Conservation (phyloP, 2,113 vertebrate species). For the Spilogale gracilis region DNA sequence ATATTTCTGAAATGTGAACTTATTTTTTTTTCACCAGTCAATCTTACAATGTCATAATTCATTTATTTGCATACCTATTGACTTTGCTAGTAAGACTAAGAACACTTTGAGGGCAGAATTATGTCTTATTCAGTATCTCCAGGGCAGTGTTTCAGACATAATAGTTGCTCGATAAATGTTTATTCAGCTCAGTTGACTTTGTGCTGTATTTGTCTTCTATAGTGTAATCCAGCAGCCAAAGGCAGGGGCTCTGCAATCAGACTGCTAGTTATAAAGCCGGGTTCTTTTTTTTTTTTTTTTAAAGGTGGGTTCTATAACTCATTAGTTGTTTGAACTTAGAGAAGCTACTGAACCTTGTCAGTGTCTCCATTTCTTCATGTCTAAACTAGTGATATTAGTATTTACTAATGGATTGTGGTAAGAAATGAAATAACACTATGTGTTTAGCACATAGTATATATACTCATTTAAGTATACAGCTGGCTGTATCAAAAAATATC, state of each 20-base stretch:
- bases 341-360: background rate
- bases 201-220: background rate
- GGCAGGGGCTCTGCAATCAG: background rate
- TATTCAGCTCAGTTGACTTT: background rate
- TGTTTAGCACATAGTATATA: background rate
- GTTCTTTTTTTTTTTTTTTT: too few species aligned
- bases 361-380: background rate
- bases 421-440: background rate
- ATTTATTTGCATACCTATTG: constrained; percentile 41
- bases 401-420: background rate
- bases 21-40: background rate
- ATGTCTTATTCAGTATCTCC: background rate
- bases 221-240: background rate
- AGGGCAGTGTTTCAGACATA: background rate
- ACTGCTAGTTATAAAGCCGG: background rate
- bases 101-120: background rate
- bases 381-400: background rate
- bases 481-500: background rate
- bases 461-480: background rate
- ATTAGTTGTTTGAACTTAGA: background rate
- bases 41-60: background rate
- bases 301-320: background rate
- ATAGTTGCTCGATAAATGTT: constrained; percentile 1
- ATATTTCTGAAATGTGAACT: background rate
- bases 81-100: background rate